These are phyloP conservation scores for Stomatorhinus ivindoensis DNA, from an alignment of 2,113 vertebrate genomes.

Conservation along the genomic window DNA sequence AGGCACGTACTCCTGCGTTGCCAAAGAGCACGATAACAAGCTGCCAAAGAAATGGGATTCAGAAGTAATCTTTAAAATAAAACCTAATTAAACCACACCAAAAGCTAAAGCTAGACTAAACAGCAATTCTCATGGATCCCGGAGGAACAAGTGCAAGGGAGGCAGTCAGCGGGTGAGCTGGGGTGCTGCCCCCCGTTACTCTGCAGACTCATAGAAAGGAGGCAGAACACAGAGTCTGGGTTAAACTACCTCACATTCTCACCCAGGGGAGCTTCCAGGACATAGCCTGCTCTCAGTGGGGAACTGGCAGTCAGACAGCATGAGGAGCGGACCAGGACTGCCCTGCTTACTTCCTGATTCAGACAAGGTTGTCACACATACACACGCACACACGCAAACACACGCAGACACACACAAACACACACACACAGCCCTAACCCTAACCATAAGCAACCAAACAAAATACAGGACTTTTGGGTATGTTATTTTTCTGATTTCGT, in stretches of 20 bases:
- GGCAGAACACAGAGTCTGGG: background rate
- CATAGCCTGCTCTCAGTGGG: background rate
- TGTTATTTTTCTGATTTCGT: background rate
- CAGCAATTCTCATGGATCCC: background rate
- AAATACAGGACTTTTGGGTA: background rate
- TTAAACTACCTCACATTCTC: background rate
- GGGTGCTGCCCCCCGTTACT: background rate
- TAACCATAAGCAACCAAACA: background rate
- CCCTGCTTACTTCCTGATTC: background rate
- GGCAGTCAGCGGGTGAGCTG: background rate
- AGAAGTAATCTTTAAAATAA: background rate
- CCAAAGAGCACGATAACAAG: background rate
- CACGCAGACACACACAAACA: background rate
- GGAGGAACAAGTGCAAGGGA: background rate
- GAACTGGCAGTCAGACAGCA: background rate
- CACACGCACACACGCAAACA: background rate
- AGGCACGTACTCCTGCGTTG: background rate
- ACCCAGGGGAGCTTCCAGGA: background rate
- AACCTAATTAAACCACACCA: background rate
- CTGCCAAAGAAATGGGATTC: background rate
- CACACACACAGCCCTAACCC: background rate
- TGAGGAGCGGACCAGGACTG: background rate
- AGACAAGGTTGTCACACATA: background rate
- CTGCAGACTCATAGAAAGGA: background rate
- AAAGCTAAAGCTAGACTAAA: background rate